Evolutionary conservation across 2,888 invertebrate species (phyloP), one percentile per base, ranked within the genome.

Genomic region (Melolontha melolontha): DNA sequence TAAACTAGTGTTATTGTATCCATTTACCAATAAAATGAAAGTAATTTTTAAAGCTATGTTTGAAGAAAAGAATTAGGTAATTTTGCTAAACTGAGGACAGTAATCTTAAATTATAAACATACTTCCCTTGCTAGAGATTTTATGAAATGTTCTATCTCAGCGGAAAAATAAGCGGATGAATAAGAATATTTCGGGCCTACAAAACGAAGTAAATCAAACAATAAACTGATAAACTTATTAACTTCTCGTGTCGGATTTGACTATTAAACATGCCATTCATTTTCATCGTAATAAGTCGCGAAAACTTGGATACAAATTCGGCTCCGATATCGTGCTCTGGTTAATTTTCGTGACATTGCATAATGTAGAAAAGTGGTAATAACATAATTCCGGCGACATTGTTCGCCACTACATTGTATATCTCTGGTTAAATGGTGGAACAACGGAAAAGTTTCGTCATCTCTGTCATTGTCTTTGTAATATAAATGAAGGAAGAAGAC

Each of bases 261-360:
- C 54, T 14, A 40, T 54, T 17, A 40, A 22, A n/a, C 17, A 22
- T 27, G n/a, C 10, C 27, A 16, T 50, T n/a, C 27, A 40, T 39
- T 34, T 34, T 10, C 40, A 16, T 14, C 39, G 54, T 40, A 54
- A 40, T 47, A 62, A 29, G 47, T 39, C 47, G 34, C 2, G 47
- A 49, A 62, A 62, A 34, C 42, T 62, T 34, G 34, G 34, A 10
- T 34, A 34, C 34, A 62, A 62, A 62, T 62, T 29, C 59, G 47
- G 47, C 47, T 29, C 44, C 59, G 49, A 44, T 59, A 12, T 40
- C 44, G 29, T 44, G 34, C 47, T 40, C 41, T 41, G 64, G 64
- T 44, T 44, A 49, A 49, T 50, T 66, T 57, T 59, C 66, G 66
- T 66, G 66, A 66, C 66, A 59, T 17, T 50, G 66, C 66, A 66